A percentile compares a stretch with the other conserved stretches of the same genome.
Evolutionary conservation across 2,888 invertebrate genomes (phyloP).

Genomic region (Acanthosepion esculentum): DNA sequence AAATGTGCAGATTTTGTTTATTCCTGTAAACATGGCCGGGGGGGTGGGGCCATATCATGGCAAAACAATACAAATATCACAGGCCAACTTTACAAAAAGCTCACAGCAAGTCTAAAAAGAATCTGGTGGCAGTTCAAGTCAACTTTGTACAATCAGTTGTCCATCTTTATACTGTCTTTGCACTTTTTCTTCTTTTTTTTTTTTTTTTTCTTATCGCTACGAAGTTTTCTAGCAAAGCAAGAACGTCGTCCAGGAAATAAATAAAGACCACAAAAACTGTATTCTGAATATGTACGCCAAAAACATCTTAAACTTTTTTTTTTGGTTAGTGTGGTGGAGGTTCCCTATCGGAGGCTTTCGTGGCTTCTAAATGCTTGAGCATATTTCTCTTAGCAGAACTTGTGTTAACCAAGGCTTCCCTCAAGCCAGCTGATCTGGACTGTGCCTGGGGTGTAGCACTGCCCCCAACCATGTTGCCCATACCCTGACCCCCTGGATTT

Average conservation of each 20-base stretch:
- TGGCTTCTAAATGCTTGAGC: slow-evolving; percentile 70
- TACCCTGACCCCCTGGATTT: slow-evolving; percentile 51
- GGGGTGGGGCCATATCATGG: slow-evolving; percentile 47
- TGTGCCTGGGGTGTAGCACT: slow-evolving; percentile 43
- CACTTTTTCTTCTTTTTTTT: not conserved
- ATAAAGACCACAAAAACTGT: slow-evolving; percentile 48
- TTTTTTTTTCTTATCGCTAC: slow-evolving; percentile 44
- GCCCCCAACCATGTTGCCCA: slow-evolving; percentile 58
- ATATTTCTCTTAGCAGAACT: slow-evolving; percentile 69
- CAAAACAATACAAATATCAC: slow-evolving; percentile 49
- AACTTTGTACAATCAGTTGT: slow-evolving; percentile 48
- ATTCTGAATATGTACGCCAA: slow-evolving; percentile 48
- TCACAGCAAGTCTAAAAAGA: slow-evolving; percentile 49
- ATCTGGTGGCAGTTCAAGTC: slow-evolving; percentile 36
- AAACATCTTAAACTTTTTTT: slow-evolving; percentile 45
- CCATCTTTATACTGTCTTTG: slow-evolving; percentile 44
- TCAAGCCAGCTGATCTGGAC: slow-evolving; percentile 52
- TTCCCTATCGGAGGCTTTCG: slow-evolving; percentile 68
- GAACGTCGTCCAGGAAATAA: slow-evolving; percentile 48
- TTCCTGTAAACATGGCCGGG: slow-evolving; percentile 45
- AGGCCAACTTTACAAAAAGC: slow-evolving; percentile 49
- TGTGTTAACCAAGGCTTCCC: slow-evolving; percentile 64
- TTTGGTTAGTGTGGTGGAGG: slow-evolving; percentile 67
- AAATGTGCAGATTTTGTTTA: slow-evolving; percentile 40
- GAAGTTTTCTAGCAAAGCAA: slow-evolving; percentile 48